phyloP scores from a whole-genome alignment of 2,113 vertebrate genomes.

The Zingel zingel region DNA sequence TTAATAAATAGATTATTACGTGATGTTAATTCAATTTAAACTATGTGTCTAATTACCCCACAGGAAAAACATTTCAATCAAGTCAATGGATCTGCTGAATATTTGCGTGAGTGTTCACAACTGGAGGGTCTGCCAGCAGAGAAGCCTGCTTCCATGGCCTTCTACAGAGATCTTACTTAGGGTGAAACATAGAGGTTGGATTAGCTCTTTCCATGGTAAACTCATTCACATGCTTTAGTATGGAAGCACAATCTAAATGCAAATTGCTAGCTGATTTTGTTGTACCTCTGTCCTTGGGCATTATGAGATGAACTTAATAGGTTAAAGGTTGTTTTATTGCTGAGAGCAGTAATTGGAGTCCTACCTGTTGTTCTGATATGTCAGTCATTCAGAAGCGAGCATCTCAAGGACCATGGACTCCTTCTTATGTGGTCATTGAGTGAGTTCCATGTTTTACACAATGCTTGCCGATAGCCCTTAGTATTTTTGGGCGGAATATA shows the following conservation, averaged over 20 bases:
- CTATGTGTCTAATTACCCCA: not conserved
- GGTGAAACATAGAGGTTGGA: constrained; percentile 37
- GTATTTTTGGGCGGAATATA: not conserved
- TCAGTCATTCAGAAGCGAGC: constrained; percentile 11
- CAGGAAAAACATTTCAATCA: constrained; percentile 28
- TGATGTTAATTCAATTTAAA: constrained; percentile 20
- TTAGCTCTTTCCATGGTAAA: constrained; percentile 44
- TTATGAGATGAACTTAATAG: constrained; percentile 62
- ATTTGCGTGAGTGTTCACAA: not conserved
- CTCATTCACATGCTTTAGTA: constrained; percentile 46
- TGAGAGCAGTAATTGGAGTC: constrained; percentile 25
- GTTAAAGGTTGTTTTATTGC: constrained; percentile 55
- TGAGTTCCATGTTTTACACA: constrained; percentile 8
- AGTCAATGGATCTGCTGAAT: constrained; percentile 5
- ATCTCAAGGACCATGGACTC: not conserved
- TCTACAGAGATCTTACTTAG: constrained; percentile 22
- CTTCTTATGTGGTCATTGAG: not conserved
- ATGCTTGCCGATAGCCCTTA: not conserved
- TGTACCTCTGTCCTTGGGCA: constrained; percentile 59
- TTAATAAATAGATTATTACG: constrained; percentile 22
- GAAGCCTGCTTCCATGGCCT: not conserved
- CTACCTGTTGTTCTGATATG: constrained; percentile 27
- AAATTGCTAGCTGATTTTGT: constrained; percentile 68
- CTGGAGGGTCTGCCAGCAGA: not conserved
- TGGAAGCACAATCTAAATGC: constrained; percentile 79